Evolutionary conservation across 2,113 vertebrate genomes (phyloP), one percentile per base, ranked within the genome.

Genomic region (Xenopus borealis): DNA sequence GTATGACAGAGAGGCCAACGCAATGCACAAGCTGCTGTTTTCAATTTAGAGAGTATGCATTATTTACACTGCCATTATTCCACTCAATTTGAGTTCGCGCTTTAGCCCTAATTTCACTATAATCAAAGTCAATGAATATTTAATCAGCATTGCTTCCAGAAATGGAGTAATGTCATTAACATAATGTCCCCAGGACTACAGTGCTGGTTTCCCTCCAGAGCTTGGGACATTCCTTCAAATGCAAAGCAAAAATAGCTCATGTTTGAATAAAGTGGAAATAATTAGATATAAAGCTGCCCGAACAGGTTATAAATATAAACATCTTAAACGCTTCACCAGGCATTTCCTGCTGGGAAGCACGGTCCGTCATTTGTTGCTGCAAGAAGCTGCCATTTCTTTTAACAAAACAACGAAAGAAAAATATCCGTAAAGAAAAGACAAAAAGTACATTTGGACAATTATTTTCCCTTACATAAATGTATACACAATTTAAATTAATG

Each of bases 101-200:
- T 92, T 93, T 92, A 92, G 88, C 91, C 90, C 91, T 94, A 91
- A 93, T 95, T 94, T 94, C 91, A 90, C 90, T 89, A 91, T 93
- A 94, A 95, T 93, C 93, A 93, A 94, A 91, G 90, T 86, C 90
- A 89, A 94, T 95, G 91, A 95, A 95, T 95, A 94, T 94, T 95
- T 94, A 93, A 95, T 94, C 91, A 91, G 91, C 83, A 88, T 87
- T 87, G 89, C 91, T 92, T 92, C 91, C 91, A 94, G 90, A 92
- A 92, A 91, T 90, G 86, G 85, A 91, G 93, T 95, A 94, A 94
- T 89, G 82, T 87, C 89, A 94, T 95, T 94, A 94, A 91, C 83
- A 89, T 92, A 95, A 95, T 93, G 92, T 92, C 90, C 87, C 83
- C 84, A 83, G 91, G 86, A 89, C 86, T 88, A 89, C 86, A 85